Percentiles rank a stretch among this genome's conserved stretches.
phyloP scores from a whole-genome alignment of 2,888 invertebrate genomes.

The Cetonia aurata region DNA sequence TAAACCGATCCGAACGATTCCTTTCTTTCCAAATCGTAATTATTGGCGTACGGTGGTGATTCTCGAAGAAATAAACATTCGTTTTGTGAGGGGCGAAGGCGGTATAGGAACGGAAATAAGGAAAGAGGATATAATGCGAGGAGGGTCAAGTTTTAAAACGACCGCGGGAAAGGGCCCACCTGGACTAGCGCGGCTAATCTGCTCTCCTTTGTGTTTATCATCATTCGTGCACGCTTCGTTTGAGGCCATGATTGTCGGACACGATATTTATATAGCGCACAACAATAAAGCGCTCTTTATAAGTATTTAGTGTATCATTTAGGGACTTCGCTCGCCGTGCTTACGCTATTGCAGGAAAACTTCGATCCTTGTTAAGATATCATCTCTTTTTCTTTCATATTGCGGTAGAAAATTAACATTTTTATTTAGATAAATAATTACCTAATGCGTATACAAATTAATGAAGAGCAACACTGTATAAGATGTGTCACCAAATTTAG shows the following conservation, averaged over 20 bases:
- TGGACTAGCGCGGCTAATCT: constrained; percentile 56
- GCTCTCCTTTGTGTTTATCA: constrained; percentile 55
- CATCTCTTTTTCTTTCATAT: constrained; percentile 13
- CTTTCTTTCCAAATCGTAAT: constrained; percentile 6
- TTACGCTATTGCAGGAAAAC: background rate
- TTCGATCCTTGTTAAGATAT: constrained; percentile 32
- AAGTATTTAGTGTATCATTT: constrained; percentile 39
- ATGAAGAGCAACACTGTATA: too few species aligned
- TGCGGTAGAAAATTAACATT: constrained; percentile 3
- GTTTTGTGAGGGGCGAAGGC: background rate
- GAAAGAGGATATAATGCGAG: constrained; percentile 34
- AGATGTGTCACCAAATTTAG: too few species aligned
- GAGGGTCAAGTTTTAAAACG: constrained; percentile 56
- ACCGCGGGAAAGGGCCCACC: constrained; percentile 57
- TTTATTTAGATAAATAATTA: constrained; percentile 14
- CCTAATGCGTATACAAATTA: too few species aligned
- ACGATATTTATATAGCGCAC: constrained; percentile 58
- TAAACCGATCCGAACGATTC: constrained; percentile 8
- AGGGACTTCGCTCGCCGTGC: background rate
- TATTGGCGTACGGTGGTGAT: background rate
- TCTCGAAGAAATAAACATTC: constrained; percentile 35
- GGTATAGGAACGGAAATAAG: constrained; percentile 11
- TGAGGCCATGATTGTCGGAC: constrained; percentile 60
- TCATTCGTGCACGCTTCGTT: constrained; percentile 59
- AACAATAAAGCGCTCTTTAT: constrained; percentile 43